Percentiles rank a stretch among this genome's conserved stretches.
Evolutionary conservation across 2,888 invertebrate genomes (phyloP).

Genomic region (Meteorus cinctellus): DNA sequence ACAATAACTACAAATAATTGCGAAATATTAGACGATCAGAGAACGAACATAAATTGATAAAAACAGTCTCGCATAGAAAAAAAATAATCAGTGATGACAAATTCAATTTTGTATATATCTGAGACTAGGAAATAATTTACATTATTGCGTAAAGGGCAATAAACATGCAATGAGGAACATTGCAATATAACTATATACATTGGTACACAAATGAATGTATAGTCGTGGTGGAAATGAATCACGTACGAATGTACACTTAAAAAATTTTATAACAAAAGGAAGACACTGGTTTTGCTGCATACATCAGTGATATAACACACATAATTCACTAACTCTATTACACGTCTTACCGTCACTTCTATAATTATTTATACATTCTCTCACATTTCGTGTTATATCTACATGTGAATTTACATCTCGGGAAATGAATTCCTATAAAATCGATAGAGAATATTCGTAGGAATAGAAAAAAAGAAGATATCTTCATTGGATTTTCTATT

Average conservation of each 20-base stretch:
- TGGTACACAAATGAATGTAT: conserved; percentile 19
- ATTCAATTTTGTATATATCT: conserved; percentile 28
- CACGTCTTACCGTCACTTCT: conserved; percentile 36
- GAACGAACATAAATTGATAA: background rate
- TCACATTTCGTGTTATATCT: conserved; percentile 10
- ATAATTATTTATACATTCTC: conserved; percentile 41
- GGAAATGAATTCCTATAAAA: background rate
- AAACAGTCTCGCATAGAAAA: background rate
- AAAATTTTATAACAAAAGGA: conserved; percentile 44
- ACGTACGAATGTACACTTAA: conserved; percentile 24
- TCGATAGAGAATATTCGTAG: too few relatives aligned
- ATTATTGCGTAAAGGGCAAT: conserved; percentile 39
- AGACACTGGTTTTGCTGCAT: conserved; percentile 1
- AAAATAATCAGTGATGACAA: conserved; percentile 21
- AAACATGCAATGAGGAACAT: conserved; percentile 50
- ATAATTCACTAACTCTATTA: conserved; percentile 41
- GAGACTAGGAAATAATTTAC: conserved; percentile 35
- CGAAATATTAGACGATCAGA: background rate
- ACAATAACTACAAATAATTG: background rate
- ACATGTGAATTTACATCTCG: conserved; percentile 12
- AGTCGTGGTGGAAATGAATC: conserved; percentile 11
- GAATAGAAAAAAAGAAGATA: too few relatives aligned
- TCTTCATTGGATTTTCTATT: too few relatives aligned
- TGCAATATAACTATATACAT: conserved; percentile 13
- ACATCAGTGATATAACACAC: conserved; percentile 46